phyloP scores from a whole-genome alignment of 2,888 invertebrate genomes.

The Ichneumoninae sp. region DNA sequence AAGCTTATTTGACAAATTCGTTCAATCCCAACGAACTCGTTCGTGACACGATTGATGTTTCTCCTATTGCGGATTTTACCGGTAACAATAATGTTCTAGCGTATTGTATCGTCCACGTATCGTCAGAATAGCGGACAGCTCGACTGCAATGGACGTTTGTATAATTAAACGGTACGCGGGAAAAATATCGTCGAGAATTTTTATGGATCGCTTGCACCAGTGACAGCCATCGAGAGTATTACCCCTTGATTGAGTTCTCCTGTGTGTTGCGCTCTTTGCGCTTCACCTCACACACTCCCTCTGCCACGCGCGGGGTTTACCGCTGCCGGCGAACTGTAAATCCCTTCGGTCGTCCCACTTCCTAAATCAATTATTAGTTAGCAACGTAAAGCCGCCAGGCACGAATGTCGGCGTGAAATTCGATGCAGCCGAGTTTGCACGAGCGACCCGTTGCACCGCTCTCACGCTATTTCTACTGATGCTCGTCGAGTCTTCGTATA shows the following conservation, averaged over 20 bases:
- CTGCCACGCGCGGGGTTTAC: background rate
- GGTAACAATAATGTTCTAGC: background rate
- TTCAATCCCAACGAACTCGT: slow-evolving; percentile 1
- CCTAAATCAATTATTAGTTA: slow-evolving; percentile 74
- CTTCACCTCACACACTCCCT: background rate
- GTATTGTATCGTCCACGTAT: background rate
- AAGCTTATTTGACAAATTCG: background rate
- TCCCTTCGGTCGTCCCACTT: slow-evolving; percentile 50
- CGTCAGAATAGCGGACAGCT: background rate
- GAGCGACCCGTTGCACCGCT: background rate
- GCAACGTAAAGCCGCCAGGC: slow-evolving; percentile 61
- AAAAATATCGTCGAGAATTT: slow-evolving; percentile 35
- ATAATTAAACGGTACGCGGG: slow-evolving; percentile 21
- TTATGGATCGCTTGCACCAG: slow-evolving; percentile 15
- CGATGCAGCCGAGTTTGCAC: slow-evolving; percentile 52
- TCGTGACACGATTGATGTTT: background rate
- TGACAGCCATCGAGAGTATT: background rate
- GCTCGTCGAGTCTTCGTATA: background rate
- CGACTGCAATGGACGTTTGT: slow-evolving; percentile 36
- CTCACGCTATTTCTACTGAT: background rate
- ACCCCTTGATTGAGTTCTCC: background rate
- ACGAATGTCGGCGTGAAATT: slow-evolving; percentile 63
- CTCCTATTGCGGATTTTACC: background rate
- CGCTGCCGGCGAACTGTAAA: slow-evolving; percentile 11
- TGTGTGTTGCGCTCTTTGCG: slow-evolving; percentile 1